Evolutionary conservation across 1,140 invertebrate species (phyloP), one percentile per base, ranked within the genome.

Genomic region (Pseudomyrmex sp.): DNA sequence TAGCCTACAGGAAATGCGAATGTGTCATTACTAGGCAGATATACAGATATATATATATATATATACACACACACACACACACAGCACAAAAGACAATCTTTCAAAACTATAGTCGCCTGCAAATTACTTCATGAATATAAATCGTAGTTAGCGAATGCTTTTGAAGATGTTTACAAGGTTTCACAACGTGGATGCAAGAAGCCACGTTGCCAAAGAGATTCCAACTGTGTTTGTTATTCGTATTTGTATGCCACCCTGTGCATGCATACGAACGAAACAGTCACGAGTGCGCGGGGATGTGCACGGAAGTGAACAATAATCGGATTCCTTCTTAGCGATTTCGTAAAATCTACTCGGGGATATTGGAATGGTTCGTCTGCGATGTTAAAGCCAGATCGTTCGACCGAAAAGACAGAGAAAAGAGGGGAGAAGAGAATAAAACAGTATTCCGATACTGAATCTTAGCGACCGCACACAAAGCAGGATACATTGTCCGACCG

Each of bases 271-370:
- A 35, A 35, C 35, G 20, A 44, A 63, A 77, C 44, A 66, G 20
- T 77, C 48, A 44, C 8, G 26, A 23, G 56, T 9, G 5, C 35
- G 35, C 35, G 10, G 9, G 3, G 54, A 50, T 44, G 74, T 54
- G 74, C 61, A 23, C 4, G 13, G 61, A 63, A 62, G 69, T 61
- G 54, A 20, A 80, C 66, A 68, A 69, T 79, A 80, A 80, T 84
- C 58, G 66, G 59, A 84, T 84, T 84, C 63, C 66, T 82, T 82
- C 58, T 65, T 70, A 62, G 44, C 52, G 59, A 84, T 82, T 15
- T 44, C 50, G 83, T 70, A 58, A 72, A 82, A 84, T 84, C 65
- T 72, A 63, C 66, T 84, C 59, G 35, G 35, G 20, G 35, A 82
- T 70, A 84, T 84, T 72, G 66, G 76, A 80, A 63, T 18, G 68